These are phyloP conservation scores for Dasyprocta punctata DNA, from an alignment of 2,113 vertebrate genomes.

Conservation along the genomic window DNA sequence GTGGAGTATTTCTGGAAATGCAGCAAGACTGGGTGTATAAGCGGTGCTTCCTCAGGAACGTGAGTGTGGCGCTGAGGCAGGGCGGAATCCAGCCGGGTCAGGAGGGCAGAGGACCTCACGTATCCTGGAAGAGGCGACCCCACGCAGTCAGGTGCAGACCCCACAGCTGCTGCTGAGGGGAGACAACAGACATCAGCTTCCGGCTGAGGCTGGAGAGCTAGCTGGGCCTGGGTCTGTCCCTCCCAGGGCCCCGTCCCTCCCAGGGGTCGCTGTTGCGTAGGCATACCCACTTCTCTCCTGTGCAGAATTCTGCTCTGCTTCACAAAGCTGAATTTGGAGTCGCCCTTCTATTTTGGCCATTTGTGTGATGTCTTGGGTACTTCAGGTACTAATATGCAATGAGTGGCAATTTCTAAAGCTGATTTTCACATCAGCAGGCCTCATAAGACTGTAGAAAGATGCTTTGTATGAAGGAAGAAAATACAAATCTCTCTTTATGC, in stretches of 20 bases:
- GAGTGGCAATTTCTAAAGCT: not conserved
- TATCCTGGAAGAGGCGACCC: not conserved
- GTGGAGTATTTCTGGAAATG: not conserved
- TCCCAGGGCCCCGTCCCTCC: not conserved
- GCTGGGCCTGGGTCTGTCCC: too few species aligned
- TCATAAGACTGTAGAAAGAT: not conserved
- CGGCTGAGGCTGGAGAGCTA: not conserved
- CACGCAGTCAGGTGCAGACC: not conserved
- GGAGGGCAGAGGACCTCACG: not conserved
- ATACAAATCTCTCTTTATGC: not conserved
- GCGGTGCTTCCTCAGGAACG: not conserved
- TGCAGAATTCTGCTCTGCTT: not conserved
- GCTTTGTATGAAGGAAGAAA: constrained; percentile 5
- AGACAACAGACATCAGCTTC: not conserved
- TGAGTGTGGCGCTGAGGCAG: not conserved
- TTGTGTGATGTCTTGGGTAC: not conserved
- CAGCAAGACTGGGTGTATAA: not conserved
- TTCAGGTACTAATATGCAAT: not conserved
- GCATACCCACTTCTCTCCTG: not conserved
- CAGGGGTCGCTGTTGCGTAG: too few species aligned
- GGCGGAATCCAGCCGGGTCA: not conserved
- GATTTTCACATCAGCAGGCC: not conserved
- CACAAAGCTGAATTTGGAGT: not conserved
- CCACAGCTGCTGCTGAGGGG: not conserved
- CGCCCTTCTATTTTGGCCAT: not conserved